Conservation (phyloP, 2,797 vertebrate genomes). For the Varecia variegata region DNA sequence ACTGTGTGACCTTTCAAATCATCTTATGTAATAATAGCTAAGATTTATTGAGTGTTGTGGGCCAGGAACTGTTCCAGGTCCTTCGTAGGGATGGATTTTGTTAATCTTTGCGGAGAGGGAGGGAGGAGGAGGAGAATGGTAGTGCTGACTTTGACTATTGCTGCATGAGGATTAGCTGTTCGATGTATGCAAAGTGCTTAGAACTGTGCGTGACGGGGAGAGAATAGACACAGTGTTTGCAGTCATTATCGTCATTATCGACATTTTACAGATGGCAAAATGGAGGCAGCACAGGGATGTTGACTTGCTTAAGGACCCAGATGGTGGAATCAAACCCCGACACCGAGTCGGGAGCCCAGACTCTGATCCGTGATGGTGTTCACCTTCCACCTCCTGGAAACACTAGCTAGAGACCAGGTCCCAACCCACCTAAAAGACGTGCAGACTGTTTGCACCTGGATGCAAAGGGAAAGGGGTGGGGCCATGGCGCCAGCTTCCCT, state of each 20-base stretch:
- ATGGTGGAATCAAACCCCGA: background rate
- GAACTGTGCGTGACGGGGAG: background rate
- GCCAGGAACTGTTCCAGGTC: background rate
- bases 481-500: background rate
- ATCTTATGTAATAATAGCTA: background rate
- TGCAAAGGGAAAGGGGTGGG: background rate
- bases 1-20: background rate
- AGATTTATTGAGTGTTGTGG: background rate
- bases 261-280: background rate
- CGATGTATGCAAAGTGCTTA: background rate
- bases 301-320: background rate
- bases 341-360: background rate
- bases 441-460: background rate
- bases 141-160: background rate
- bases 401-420: background rate
- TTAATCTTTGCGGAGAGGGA: accelerated
- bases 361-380: background rate
- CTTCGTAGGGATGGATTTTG: background rate
- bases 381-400: background rate
- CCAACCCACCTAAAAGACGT: background rate
- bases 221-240: background rate
- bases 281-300: background rate
- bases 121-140: background rate
- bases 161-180: background rate
- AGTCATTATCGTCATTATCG: background rate